phyloP scores from a whole-genome alignment of 2,797 vertebrate genomes.

The Myotis planiceps region DNA sequence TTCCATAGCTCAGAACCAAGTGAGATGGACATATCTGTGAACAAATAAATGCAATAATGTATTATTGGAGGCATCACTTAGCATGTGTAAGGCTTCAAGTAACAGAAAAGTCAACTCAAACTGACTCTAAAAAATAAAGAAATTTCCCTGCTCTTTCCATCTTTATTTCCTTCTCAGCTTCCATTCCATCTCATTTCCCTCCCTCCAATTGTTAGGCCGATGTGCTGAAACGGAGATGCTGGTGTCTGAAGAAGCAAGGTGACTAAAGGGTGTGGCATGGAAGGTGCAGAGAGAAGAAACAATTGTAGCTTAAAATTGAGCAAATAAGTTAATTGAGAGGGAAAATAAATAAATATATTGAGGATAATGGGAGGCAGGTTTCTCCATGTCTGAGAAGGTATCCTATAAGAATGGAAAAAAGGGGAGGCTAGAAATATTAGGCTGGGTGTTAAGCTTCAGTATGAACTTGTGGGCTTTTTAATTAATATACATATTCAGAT shows the following conservation, averaged over 20 bases:
- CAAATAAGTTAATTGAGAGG: background rate
- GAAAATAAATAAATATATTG: background rate
- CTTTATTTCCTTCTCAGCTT: background rate
- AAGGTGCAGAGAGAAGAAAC: background rate
- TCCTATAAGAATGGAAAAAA: background rate
- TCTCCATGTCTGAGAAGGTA: background rate
- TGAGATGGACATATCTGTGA: background rate
- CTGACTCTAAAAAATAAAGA: background rate
- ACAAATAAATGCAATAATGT: background rate
- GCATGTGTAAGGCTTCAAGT: background rate
- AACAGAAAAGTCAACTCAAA: constrained; percentile 22
- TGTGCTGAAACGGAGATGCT: background rate
- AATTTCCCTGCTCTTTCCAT: background rate
- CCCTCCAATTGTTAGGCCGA: background rate
- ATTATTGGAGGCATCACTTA: background rate
- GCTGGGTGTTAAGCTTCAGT: background rate
- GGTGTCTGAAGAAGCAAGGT: background rate
- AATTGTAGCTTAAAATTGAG: background rate
- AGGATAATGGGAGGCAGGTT: background rate
- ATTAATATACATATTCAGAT: background rate
- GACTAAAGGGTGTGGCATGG: background rate
- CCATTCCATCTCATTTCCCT: background rate
- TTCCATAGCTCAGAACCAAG: background rate
- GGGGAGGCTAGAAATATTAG: background rate
- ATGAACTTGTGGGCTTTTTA: background rate